Percentiles rank a stretch among this genome's conserved stretches.
Evolutionary conservation across 2,888 invertebrate genomes (phyloP).

Genomic region (Deilephila elpenor): DNA sequence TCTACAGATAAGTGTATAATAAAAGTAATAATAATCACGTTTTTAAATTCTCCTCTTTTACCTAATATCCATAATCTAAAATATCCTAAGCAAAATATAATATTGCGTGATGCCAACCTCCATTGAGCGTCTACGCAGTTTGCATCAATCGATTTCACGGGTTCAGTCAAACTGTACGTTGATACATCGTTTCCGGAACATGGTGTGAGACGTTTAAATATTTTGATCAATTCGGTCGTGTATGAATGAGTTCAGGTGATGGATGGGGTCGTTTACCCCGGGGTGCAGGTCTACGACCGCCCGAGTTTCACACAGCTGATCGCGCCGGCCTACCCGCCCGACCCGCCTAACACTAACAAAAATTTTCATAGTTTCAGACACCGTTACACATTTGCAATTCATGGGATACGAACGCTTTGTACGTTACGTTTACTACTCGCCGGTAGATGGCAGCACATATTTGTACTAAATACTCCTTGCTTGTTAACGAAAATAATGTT

Average conservation of each 20-base stretch:
- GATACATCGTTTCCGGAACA: constrained; percentile 73
- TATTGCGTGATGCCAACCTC: constrained; percentile 34
- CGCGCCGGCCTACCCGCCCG: constrained; percentile 48
- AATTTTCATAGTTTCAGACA: constrained; percentile 51
- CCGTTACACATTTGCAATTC: constrained; percentile 50
- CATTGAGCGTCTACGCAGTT: constrained; percentile 50
- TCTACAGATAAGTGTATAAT: too few relatives aligned
- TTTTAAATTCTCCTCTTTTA: background rate
- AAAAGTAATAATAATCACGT: too few relatives aligned
- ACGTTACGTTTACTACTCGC: constrained; percentile 43
- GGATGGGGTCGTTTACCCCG: constrained; percentile 71
- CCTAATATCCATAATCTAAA: background rate
- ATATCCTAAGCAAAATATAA: background rate
- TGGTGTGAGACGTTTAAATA: constrained; percentile 62
- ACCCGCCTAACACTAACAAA: constrained; percentile 58
- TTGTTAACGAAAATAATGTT: background rate
- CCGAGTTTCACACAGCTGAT: constrained; percentile 80
- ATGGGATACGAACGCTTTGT: constrained; percentile 12
- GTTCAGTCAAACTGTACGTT: constrained; percentile 40
- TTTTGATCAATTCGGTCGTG: constrained; percentile 74
- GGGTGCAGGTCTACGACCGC: constrained; percentile 73
- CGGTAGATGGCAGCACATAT: constrained; percentile 47
- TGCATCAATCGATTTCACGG: constrained; percentile 54
- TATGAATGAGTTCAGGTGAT: constrained; percentile 80
- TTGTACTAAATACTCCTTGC: background rate